A percentile compares a stretch with the other conserved stretches of the same genome.
Conservation (phyloP, 2,888 invertebrate genomes). For the Gnatocerus cornutus region DNA sequence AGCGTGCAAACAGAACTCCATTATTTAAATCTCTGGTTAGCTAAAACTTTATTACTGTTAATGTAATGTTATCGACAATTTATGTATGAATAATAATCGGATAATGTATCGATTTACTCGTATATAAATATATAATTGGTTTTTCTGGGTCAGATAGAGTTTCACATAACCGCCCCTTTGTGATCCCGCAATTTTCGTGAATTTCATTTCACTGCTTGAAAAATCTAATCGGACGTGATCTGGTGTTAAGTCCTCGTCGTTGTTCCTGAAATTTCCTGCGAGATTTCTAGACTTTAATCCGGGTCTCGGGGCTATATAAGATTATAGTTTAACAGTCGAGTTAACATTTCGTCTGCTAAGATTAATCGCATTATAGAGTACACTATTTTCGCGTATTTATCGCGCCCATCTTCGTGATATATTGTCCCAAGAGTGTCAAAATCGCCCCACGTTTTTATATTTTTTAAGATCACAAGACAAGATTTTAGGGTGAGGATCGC, state of each 20-base stretch:
- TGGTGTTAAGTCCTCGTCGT: slow-evolving; percentile 16
- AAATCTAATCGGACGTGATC: slow-evolving; percentile 18
- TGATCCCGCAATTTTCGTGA: slow-evolving; percentile 14
- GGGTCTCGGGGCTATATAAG: slow-evolving; percentile 19
- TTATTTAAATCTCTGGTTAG: too few relatives aligned
- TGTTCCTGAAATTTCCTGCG: slow-evolving; percentile 8
- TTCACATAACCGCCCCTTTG: not conserved
- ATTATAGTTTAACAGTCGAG: slow-evolving; percentile 46
- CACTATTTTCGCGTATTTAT: slow-evolving; percentile 11
- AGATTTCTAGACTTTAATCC: slow-evolving; percentile 38
- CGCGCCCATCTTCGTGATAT: not conserved
- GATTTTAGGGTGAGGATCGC: slow-evolving; percentile 2
- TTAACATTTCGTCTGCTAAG: slow-evolving; percentile 47
- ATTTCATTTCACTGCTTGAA: not conserved
- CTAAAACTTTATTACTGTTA: too few relatives aligned
- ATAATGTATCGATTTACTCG: too few relatives aligned
- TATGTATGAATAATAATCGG: too few relatives aligned
- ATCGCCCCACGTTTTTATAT: slow-evolving; percentile 5
- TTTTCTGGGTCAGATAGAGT: too few relatives aligned
- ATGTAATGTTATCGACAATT: too few relatives aligned
- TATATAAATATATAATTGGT: too few relatives aligned
- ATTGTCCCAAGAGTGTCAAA: slow-evolving; percentile 5
- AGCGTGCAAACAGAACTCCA: too few relatives aligned
- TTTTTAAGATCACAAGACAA: slow-evolving; percentile 5
- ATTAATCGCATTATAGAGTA: slow-evolving; percentile 39